A percentile compares a stretch with the other conserved stretches of the same genome.
These are phyloP conservation scores for Listronotus oregonensis DNA, from an alignment of 1,140 invertebrate genomes.

Conservation along the genomic window DNA sequence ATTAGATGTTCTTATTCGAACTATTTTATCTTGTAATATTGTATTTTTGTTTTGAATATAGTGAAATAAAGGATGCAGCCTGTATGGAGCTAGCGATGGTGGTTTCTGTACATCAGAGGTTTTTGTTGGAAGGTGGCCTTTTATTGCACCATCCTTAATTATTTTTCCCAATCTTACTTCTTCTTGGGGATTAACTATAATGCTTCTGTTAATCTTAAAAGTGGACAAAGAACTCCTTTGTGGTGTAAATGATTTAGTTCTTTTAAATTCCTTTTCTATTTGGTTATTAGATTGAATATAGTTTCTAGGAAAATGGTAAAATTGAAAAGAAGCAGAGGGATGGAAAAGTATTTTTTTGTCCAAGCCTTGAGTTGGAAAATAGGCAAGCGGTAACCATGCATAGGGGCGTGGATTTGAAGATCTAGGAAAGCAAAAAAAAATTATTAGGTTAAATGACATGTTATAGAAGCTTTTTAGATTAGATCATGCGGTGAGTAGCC, in stretches of 20 bases:
- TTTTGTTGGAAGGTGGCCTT: background rate
- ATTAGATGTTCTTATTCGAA: slow-evolving; percentile 44
- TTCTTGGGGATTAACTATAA: slow-evolving; percentile 1
- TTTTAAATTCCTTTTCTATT: slow-evolving; percentile 14
- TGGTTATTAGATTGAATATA: slow-evolving; percentile 3
- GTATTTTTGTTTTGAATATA: slow-evolving; percentile 48
- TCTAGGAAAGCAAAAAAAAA: slow-evolving; percentile 22
- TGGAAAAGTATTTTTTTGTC: background rate
- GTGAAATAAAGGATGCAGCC: slow-evolving; percentile 44
- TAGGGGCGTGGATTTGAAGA: slow-evolving; percentile 7
- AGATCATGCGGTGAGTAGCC: too few relatives aligned
- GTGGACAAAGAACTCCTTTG: background rate
- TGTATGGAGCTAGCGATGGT: slow-evolving; percentile 42
- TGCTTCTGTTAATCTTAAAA: background rate
- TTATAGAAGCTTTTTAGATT: too few relatives aligned
- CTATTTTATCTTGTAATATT: slow-evolving; percentile 38
- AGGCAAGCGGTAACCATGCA: slow-evolving; percentile 23
- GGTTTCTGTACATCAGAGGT: slow-evolving; percentile 8
- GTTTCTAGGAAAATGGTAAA: slow-evolving; percentile 23
- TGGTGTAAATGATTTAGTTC: background rate
- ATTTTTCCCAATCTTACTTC: slow-evolving; percentile 7
- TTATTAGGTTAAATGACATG: background rate
- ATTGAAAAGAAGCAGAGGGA: slow-evolving; percentile 9
- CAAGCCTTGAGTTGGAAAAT: slow-evolving; percentile 6
- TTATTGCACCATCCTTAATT: background rate